Conservation (phyloP, 2,888 invertebrate species). For the Mactromeris polynyma region DNA sequence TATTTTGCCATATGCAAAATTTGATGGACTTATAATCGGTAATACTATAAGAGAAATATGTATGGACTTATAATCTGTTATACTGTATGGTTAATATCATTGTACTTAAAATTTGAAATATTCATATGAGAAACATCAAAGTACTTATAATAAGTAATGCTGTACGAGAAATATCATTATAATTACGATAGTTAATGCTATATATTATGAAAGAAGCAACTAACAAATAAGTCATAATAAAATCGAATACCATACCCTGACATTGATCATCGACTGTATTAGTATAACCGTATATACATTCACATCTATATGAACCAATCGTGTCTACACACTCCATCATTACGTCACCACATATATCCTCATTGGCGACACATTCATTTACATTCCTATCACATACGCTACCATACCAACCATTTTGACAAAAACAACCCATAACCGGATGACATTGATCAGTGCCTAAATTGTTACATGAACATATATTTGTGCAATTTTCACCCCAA, state of each 20-base stretch:
- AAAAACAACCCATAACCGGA: neutral
- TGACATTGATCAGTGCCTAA: neutral
- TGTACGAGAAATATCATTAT: too few relatives aligned
- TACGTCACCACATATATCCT: neutral
- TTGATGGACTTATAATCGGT: too few relatives aligned
- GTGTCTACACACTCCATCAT: neutral
- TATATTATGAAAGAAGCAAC: too few relatives aligned
- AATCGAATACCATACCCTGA: neutral
- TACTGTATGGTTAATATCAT: too few relatives aligned
- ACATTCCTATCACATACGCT: neutral
- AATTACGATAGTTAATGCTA: too few relatives aligned
- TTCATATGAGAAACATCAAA: too few relatives aligned
- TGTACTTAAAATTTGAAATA: too few relatives aligned
- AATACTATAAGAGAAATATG: too few relatives aligned
- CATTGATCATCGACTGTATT: neutral
- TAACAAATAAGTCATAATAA: too few relatives aligned
- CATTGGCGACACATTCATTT: neutral
- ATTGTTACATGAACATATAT: neutral
- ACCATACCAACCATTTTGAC: neutral
- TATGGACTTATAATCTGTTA: too few relatives aligned
- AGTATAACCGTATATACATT: neutral
- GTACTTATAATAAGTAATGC: too few relatives aligned
- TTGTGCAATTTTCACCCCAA: constrained; percentile 6
- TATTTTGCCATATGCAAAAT: too few relatives aligned
- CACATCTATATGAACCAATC: neutral